Evolutionary conservation across 1,140 invertebrate species (phyloP).

Genomic region (Diorhabda sublineata): DNA sequence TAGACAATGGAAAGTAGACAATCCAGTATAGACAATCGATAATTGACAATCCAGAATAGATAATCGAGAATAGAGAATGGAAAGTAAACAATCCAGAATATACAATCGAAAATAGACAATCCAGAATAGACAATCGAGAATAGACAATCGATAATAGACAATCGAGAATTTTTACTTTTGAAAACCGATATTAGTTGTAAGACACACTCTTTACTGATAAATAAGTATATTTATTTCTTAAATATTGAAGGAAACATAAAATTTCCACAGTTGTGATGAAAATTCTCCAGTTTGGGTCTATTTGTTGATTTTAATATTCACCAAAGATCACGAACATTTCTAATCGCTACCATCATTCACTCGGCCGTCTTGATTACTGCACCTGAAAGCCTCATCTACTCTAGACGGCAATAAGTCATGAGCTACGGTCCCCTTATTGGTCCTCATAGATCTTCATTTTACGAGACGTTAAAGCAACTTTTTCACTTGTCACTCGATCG

Average conservation of each 20-base stretch:
- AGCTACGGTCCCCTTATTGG: slow-evolving; percentile 12
- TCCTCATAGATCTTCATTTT: slow-evolving; percentile 18
- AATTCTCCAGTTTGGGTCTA: neutral
- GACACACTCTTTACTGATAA: no score
- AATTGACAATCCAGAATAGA: no score
- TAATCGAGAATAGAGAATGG: no score
- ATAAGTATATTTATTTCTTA: neutral
- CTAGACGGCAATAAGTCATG: slow-evolving; percentile 6
- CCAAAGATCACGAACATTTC: slow-evolving; percentile 9
- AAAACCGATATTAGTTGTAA: no score
- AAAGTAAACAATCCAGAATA: no score
- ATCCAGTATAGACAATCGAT: no score
- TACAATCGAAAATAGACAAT: no score
- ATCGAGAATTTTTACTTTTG: no score
- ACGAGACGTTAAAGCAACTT: slow-evolving; percentile 11
- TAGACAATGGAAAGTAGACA: no score
- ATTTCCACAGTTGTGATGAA: neutral
- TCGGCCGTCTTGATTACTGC: slow-evolving; percentile 15
- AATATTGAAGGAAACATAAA: neutral
- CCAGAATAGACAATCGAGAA: no score
- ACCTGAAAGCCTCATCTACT: slow-evolving; percentile 13
- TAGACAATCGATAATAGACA: no score
- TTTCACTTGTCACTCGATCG: neutral
- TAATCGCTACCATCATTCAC: slow-evolving; percentile 14
- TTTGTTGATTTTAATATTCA: slow-evolving; percentile 15